Evolutionary conservation across 2,797 vertebrate species (phyloP).

Genomic region (Melanotaenia pygmaea): DNA sequence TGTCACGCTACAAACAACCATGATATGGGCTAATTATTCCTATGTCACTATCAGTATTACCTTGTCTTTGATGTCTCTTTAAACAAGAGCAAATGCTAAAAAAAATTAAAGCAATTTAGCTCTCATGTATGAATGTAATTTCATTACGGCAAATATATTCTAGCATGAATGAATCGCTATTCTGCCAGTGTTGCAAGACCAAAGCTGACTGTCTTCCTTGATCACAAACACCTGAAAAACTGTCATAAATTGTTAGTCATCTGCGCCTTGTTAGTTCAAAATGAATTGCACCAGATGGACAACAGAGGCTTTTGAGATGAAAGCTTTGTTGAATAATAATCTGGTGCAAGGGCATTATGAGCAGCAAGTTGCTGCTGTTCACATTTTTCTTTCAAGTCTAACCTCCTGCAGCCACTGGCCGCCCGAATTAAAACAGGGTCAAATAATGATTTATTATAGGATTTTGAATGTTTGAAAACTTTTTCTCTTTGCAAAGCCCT

Average conservation of each 20-base stretch:
- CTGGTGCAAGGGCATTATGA: constrained; percentile 1
- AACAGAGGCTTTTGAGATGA: constrained; percentile 24
- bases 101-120: not conserved
- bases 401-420: not conserved
- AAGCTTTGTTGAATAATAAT: constrained; percentile 20
- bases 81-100: not conserved
- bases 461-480: not conserved
- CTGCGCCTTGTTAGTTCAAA: constrained; percentile 31
- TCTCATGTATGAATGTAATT: constrained; percentile 6
- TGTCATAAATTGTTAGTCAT: constrained; percentile 1
- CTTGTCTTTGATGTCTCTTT: not conserved
- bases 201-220: constrained; percentile 12
- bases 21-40: too few species aligned
- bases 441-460: not conserved
- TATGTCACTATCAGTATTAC: not conserved
- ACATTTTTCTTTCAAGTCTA: not conserved
- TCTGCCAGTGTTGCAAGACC: not conserved
- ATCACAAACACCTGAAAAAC: constrained; percentile 20
- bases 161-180: not conserved
- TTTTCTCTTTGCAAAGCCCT: not conserved
- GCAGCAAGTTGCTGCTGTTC: not conserved
- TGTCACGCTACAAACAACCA: not conserved
- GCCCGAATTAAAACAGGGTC: not conserved
- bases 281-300: constrained; percentile 43
- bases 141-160: not conserved